Evolutionary conservation across 2,888 invertebrate species (phyloP), one percentile per base, ranked within the genome.

Genomic region (Protodeltote pygarga): DNA sequence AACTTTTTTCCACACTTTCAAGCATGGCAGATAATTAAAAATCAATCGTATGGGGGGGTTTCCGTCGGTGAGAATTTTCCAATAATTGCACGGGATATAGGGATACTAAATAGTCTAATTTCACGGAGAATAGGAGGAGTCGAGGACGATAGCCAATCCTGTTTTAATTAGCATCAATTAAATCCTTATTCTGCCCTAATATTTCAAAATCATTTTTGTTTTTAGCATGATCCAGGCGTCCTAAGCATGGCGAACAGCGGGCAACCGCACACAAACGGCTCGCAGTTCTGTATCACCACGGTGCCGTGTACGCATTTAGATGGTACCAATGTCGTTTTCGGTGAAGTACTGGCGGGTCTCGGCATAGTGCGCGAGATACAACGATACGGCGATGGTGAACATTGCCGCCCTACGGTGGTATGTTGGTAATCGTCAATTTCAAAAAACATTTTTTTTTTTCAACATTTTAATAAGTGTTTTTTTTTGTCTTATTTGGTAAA

Each of bases 281-380:
- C 98, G 0, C 99, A 99, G 87, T 99, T 99, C 89, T 97, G 98
- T 78, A 96, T 99, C 47, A 96, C 97, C 0, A 94, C 95, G 0
- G 95, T 94, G 1, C 93, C 94, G 1, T 96, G 96, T 71, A 87
- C 93, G 0, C 97, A 97, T 77, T 88, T 98, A 29, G 95, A 98
- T 81, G 95, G 94, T 3, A 94, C 93, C 9, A 97, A 98, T 81
- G 97, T 97, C 1, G 96, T 95, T 14, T 96, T 97, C 75, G 98
- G 97, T 0, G 93, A 93, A 57, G 96, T 98, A n/a, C 67, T 95
- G 9, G 95, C 95, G 60, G 98, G 98, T 0, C 85, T 96, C 35
- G 94, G 95, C 14, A 87, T 96, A 1, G 92, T 96, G 0, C 84
- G 89, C n/a, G 96, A 96, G 81, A 93, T 97, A 82, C 95, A 95